Evolutionary conservation across 2,888 invertebrate genomes (phyloP).

Genomic region (Melinaea menophilus): DNA sequence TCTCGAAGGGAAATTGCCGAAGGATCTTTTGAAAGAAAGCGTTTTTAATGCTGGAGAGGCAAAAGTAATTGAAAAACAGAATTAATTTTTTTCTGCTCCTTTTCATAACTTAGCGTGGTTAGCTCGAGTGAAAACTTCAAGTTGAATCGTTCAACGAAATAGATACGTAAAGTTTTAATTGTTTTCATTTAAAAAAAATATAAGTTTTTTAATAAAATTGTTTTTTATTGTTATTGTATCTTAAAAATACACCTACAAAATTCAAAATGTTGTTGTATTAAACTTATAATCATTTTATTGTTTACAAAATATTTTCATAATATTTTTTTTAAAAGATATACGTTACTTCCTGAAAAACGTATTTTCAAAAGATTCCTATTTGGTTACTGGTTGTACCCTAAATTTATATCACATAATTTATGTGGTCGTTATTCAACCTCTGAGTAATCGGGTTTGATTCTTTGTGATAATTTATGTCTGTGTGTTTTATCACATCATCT

Average conservation of each 20-base stretch:
- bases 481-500: slow-evolving; percentile 22
- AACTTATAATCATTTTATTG: no score
- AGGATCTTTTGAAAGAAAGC: slow-evolving; percentile 57
- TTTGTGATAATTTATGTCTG: slow-evolving; percentile 33
- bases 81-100: slow-evolving; percentile 42
- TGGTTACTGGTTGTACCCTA: neutral
- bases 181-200: slow-evolving; percentile 20
- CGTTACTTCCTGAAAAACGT: no score
- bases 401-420: slow-evolving; percentile 40
- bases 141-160: slow-evolving; percentile 31
- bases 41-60: slow-evolving; percentile 41
- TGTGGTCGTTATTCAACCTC: slow-evolving; percentile 38
- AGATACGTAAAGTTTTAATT: slow-evolving; percentile 32
- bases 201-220: no score
- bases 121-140: slow-evolving; percentile 22
- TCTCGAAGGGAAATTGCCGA: slow-evolving; percentile 52
- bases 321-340: no score
- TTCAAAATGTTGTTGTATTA: no score
- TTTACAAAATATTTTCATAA: no score
- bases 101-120: slow-evolving; percentile 26
- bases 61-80: slow-evolving; percentile 55
- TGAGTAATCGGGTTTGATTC: slow-evolving; percentile 36
- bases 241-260: no score
- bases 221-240: no score
- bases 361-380: no score